These are phyloP conservation scores for Pseudomyrmex cubaensis DNA, from an alignment of 1,140 invertebrate genomes.

Conservation along the genomic window DNA sequence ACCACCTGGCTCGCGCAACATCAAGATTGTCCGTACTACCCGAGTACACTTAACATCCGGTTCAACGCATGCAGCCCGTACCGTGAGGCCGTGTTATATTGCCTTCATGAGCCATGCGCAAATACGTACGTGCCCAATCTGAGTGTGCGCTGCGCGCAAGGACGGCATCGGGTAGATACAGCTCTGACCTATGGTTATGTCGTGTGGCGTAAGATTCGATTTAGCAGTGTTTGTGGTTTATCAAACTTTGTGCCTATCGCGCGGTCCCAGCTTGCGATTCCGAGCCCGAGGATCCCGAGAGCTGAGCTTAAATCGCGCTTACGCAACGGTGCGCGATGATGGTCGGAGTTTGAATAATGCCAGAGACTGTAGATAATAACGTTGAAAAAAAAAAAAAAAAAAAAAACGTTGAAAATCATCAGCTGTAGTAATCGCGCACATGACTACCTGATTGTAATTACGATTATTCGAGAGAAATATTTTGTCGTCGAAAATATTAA, in stretches of 20 bases:
- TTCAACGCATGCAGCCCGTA: constrained; percentile 46
- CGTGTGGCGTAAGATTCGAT: constrained; percentile 69
- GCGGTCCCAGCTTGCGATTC: constrained; percentile 52
- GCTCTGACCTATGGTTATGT: constrained; percentile 58
- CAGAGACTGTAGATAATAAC: not conserved
- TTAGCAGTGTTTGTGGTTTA: constrained; percentile 70
- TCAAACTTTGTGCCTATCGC: constrained; percentile 70
- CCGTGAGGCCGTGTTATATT: constrained; percentile 36
- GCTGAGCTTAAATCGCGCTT: constrained; percentile 62
- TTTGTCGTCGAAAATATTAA: not conserved
- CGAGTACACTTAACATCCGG: constrained; percentile 62
- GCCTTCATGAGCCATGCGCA: constrained; percentile 18
- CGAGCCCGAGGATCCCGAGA: constrained; percentile 27
- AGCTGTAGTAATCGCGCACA: not conserved
- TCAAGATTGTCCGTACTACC: constrained; percentile 57
- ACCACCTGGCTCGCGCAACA: constrained; percentile 55
- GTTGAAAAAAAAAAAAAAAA: constrained; percentile 1
- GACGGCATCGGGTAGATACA: constrained; percentile 40
- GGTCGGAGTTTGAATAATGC: not conserved
- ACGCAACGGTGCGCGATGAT: constrained; percentile 13
- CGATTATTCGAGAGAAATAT: not conserved
- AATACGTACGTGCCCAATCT: constrained; percentile 50
- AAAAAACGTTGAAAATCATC: not conserved
- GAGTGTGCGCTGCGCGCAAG: constrained; percentile 46
- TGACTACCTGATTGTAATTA: not conserved